These are phyloP conservation scores for Acipenser transmontanus DNA, from an alignment of 2,797 vertebrate species.

Conservation along the genomic window DNA sequence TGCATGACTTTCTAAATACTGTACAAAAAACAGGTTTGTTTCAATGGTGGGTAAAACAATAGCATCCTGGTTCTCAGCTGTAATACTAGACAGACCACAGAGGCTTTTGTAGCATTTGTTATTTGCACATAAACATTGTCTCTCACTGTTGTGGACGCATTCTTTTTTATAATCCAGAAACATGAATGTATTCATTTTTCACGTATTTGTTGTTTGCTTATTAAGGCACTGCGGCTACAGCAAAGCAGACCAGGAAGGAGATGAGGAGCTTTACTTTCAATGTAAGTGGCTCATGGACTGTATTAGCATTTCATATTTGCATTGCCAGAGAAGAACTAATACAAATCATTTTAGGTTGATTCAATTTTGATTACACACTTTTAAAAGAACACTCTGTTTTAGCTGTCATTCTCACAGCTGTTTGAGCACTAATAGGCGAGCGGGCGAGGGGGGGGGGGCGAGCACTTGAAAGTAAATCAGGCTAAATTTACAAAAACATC, in stretches of 20 bases:
- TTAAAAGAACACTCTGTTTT: background rate
- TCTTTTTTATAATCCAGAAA: no score
- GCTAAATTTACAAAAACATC: no score
- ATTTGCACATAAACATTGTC: no score
- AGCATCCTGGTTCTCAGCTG: no score
- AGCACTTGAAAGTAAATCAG: background rate
- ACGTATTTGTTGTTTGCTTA: conserved; percentile 13
- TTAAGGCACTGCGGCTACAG: conserved; percentile 96
- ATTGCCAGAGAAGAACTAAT: background rate
- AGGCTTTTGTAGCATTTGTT: no score
- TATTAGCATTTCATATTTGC: conserved; percentile 31
- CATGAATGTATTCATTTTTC: no score
- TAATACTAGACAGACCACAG: no score
- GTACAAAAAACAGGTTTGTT: no score
- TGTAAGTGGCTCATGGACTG: conserved; percentile 79
- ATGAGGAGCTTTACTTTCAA: conserved; percentile 98
- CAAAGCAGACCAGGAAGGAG: conserved; percentile 97
- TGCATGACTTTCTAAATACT: no score
- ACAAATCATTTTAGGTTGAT: conserved; percentile 26
- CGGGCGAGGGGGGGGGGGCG: no score
- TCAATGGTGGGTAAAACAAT: no score
- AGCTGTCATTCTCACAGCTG: conserved; percentile 27
- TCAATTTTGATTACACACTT: conserved; percentile 27
- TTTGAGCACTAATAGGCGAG: conserved; percentile 41
- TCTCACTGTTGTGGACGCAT: no score